Conservation (phyloP, 2,797 vertebrate genomes). For the Rousettus madagascariensis region DNA sequence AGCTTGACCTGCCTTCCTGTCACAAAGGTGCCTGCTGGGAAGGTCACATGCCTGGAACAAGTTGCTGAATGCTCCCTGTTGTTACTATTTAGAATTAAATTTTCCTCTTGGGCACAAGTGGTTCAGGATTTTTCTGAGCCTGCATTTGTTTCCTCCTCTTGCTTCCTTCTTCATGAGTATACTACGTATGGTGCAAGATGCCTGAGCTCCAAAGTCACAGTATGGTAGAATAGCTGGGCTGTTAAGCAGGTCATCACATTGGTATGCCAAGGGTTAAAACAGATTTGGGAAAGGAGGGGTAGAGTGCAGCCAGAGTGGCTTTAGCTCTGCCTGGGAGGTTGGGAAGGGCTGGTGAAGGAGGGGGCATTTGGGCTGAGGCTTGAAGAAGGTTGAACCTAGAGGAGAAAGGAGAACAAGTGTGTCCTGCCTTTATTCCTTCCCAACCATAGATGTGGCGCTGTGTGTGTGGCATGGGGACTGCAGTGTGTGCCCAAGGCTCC, state of each 20-base stretch:
- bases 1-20: not conserved
- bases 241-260: not conserved
- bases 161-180: not conserved
- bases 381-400: not conserved
- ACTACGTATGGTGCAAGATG: not conserved
- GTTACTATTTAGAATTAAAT: slow-evolving; percentile 30
- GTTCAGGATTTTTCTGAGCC: not conserved
- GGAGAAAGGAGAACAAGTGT: not conserved
- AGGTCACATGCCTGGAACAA: not conserved
- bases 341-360: not conserved
- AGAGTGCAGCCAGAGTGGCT: not conserved
- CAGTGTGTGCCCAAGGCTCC: not conserved
- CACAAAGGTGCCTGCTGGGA: not conserved
- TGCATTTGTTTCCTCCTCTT: not conserved
- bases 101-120: not conserved
- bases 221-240: not conserved
- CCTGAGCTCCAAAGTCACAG: not conserved
- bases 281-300: not conserved
- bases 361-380: not conserved
- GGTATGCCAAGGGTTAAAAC: not conserved
- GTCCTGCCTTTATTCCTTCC: not conserved
- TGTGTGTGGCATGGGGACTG: not conserved
- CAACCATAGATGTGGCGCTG: not conserved
- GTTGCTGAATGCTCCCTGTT: not conserved
- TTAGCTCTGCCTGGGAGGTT: not conserved